Conservation (phyloP, 1,140 invertebrate species). For the Myzus persicae region DNA sequence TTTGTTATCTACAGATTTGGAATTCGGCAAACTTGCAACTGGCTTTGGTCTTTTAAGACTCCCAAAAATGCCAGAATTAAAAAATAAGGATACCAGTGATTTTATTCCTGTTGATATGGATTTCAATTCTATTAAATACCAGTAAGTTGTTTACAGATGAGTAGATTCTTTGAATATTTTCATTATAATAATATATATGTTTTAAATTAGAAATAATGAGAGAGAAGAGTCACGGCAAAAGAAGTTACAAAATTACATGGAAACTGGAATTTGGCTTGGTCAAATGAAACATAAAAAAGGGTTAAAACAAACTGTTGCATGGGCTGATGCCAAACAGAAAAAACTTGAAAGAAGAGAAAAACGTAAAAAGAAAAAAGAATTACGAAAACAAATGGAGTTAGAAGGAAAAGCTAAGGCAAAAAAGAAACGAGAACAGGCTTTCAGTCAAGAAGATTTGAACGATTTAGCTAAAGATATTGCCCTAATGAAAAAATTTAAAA, state of each 20-base stretch:
- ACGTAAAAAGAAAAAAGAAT: slow-evolving; percentile 70
- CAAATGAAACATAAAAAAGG: slow-evolving; percentile 70
- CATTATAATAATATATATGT: not conserved
- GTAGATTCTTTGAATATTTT: not conserved
- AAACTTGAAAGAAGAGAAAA: slow-evolving; percentile 75
- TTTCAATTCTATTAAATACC: slow-evolving; percentile 80
- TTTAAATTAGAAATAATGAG: slow-evolving; percentile 71
- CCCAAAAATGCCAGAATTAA: slow-evolving; percentile 95
- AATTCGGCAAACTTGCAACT: slow-evolving; percentile 84
- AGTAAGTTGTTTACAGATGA: slow-evolving; percentile 63
- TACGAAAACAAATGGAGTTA: slow-evolving; percentile 66
- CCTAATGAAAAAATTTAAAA: slow-evolving; percentile 88
- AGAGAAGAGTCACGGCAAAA: slow-evolving; percentile 77
- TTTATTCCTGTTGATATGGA: slow-evolving; percentile 77
- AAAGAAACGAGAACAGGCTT: slow-evolving; percentile 67
- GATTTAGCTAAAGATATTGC: slow-evolving; percentile 84
- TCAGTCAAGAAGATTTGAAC: slow-evolving; percentile 80
- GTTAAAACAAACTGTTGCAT: slow-evolving; percentile 73
- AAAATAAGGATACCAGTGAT: slow-evolving; percentile 71
- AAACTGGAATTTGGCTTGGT: slow-evolving; percentile 81
- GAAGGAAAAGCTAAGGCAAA: slow-evolving; percentile 64
- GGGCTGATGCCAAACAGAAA: slow-evolving; percentile 81
- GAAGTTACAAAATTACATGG: slow-evolving; percentile 76
- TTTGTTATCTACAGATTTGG: slow-evolving; percentile 72
- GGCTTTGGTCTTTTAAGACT: slow-evolving; percentile 89